Conservation (phyloP, 2,113 vertebrate species). For the Rhinopomastus cyanomelas region DNA sequence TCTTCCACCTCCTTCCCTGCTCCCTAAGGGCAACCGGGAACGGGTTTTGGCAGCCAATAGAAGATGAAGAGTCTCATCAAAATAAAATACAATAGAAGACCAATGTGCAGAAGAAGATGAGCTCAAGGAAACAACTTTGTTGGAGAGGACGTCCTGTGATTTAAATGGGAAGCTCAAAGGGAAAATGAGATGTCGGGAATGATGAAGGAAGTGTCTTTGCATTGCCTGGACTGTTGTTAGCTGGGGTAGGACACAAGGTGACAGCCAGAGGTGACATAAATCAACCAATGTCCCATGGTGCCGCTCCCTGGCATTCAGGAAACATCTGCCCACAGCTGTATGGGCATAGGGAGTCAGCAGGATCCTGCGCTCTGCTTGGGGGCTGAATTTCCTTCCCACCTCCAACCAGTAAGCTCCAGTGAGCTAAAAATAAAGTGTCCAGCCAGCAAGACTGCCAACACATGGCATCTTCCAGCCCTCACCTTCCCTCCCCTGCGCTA, state of each 20-base stretch:
- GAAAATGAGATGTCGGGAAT: conserved; percentile 21
- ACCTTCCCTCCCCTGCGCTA: neutral
- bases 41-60: neutral
- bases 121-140: conserved; percentile 39
- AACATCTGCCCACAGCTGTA: conserved; percentile 8
- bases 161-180: neutral
- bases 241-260: neutral
- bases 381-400: neutral
- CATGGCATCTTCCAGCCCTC: conserved; percentile 2
- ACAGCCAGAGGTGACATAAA: neutral
- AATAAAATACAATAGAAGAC: conserved; percentile 29
- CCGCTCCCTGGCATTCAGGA: neutral
- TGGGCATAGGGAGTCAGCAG: neutral
- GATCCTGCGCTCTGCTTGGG: neutral
- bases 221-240: neutral
- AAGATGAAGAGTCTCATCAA: neutral
- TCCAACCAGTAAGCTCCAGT: neutral
- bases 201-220: neutral
- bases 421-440: conserved; percentile 1
- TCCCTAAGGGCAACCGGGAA: neutral
- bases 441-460: neutral
- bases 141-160: neutral
- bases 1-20: neutral
- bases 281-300: fast-evolving
- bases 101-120: neutral